Percentiles rank a stretch among this genome's conserved stretches.
Conservation (phyloP, 2,797 vertebrate species). For the Hydrolagus colliei region DNA sequence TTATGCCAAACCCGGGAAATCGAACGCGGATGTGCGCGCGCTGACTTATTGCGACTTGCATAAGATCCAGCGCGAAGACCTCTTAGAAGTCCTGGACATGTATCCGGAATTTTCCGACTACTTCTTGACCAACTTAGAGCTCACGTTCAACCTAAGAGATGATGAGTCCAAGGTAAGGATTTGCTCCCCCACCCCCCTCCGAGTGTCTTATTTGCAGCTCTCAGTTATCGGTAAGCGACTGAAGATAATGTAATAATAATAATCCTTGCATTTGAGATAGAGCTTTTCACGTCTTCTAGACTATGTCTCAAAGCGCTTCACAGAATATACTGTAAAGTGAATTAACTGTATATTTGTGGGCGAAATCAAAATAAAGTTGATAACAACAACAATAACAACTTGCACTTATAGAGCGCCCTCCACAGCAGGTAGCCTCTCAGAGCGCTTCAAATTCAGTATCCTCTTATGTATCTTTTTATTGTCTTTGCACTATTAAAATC, state of each 20-base stretch:
- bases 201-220: conserved; percentile 19
- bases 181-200: no score
- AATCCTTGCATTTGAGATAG: background rate
- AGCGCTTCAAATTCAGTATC: no score
- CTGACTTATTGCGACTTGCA: conserved; percentile 95
- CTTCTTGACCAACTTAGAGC: conserved; percentile 89
- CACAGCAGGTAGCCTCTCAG: no score
- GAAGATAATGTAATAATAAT: background rate
- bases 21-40: conserved; percentile 91
- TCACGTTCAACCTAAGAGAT: conserved; percentile 94
- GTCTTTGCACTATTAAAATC: no score
- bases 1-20: conserved; percentile 88
- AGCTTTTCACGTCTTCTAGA: background rate
- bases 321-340: no score
- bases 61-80: conserved; percentile 90
- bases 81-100: conserved; percentile 94
- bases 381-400: no score
- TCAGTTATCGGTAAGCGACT: background rate
- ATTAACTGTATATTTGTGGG: no score
- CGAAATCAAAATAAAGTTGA: no score
- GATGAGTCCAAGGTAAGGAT: conserved; percentile 71
- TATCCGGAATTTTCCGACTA: conserved; percentile 95
- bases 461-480: no score
- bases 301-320: no score
- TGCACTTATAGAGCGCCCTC: no score